Evolutionary conservation across 2,113 vertebrate species (phyloP).

Genomic region (Osmerus mordax): DNA sequence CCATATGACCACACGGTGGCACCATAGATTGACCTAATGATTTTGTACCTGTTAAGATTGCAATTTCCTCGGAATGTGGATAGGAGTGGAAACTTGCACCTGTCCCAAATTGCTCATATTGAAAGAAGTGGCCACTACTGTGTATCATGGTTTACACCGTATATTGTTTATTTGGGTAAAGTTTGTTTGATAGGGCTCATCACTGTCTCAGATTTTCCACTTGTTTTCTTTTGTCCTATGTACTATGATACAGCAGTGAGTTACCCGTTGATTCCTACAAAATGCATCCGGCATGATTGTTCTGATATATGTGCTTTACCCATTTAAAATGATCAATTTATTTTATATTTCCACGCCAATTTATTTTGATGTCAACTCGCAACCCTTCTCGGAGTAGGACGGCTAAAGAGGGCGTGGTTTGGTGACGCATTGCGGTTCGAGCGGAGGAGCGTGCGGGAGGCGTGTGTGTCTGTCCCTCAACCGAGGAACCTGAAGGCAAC

Average conservation of each 20-base stretch:
- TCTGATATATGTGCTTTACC: not conserved
- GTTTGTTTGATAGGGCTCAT: no score
- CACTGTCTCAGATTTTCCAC: no score
- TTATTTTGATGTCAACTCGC: conserved; percentile 46
- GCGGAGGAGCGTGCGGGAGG: conserved; percentile 17
- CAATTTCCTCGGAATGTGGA: not conserved
- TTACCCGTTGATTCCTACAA: not conserved
- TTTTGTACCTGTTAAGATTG: not conserved
- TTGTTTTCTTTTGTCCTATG: no score
- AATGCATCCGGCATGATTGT: not conserved
- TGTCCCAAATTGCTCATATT: no score
- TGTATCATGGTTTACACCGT: not conserved
- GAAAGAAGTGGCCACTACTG: not conserved
- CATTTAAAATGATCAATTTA: not conserved
- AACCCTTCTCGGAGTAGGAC: not conserved
- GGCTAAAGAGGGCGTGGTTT: conserved; percentile 60
- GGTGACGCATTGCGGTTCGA: conserved; percentile 76
- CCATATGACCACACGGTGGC: conserved; percentile 30
- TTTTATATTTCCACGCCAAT: not conserved
- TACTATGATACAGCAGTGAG: no score
- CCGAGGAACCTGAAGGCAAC: conserved; percentile 14
- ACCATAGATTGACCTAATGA: not conserved
- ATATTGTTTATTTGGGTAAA: no score
- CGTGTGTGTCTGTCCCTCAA: conserved; percentile 3
- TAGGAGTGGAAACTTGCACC: no score